These are phyloP conservation scores for Tipula unca DNA, from an alignment of 2,888 invertebrate species.

Conservation along the genomic window DNA sequence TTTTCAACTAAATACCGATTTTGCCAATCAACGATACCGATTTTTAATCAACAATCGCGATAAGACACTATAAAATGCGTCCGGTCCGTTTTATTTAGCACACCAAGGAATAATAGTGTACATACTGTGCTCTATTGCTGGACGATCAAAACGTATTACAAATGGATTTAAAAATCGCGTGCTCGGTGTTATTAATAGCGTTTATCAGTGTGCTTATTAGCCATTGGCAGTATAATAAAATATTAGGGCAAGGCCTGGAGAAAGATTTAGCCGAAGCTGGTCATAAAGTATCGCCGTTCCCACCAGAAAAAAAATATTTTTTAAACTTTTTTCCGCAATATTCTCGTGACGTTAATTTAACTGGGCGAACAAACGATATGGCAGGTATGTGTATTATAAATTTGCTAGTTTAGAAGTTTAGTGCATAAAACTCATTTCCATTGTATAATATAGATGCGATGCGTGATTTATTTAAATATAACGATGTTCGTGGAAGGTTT, in stretches of 20 bases:
- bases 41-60: too few relatives aligned
- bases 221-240: neutral
- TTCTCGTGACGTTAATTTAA: neutral
- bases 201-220: neutral
- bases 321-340: too few relatives aligned
- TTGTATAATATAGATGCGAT: neutral
- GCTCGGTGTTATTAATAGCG: neutral
- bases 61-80: too few relatives aligned
- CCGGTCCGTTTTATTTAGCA: too few relatives aligned
- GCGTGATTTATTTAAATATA: neutral
- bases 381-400: neutral
- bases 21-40: too few relatives aligned
- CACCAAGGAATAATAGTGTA: too few relatives aligned
- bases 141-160: neutral
- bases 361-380: neutral
- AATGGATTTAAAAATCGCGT: neutral
- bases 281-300: neutral
- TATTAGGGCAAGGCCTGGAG: neutral
- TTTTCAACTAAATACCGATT: too few relatives aligned
- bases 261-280: neutral
- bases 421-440: neutral
- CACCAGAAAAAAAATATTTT: neutral
- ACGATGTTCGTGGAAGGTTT: constrained; percentile 41
- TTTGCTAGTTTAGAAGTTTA: too few relatives aligned
- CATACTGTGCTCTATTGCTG: too few relatives aligned